Evolutionary conservation across 2,113 vertebrate species (phyloP).

Genomic region (Ginglymostoma cirratum): DNA sequence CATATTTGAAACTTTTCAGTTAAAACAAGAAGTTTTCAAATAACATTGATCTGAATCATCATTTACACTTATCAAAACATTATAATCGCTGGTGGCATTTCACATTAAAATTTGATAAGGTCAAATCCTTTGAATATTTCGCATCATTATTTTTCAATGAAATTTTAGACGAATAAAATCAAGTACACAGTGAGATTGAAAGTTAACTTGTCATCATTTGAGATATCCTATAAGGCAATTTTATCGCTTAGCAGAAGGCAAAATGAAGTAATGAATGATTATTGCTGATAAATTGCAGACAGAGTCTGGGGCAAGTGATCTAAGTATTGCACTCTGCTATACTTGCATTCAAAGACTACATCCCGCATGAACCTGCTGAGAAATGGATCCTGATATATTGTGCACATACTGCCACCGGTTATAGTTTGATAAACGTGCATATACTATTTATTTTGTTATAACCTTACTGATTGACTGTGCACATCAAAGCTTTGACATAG

Average conservation of each 20-base stretch:
- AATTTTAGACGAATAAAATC: background rate
- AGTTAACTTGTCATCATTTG: background rate
- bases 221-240: background rate
- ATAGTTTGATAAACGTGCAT: background rate
- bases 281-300: background rate
- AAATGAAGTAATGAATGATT: background rate
- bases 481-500: background rate
- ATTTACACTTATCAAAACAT: background rate
- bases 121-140: background rate
- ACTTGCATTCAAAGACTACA: background rate
- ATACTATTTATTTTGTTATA: background rate
- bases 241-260: background rate
- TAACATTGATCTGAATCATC: background rate
- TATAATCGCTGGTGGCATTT: background rate
- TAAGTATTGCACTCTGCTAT: background rate
- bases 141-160: slow-evolving; percentile 2
- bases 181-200: background rate
- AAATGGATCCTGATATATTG: background rate
- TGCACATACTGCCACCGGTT: background rate
- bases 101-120: background rate
- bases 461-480: background rate
- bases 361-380: background rate
- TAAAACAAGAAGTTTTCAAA: background rate
- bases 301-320: background rate
- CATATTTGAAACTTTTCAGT: background rate